Evolutionary conservation across 2,797 vertebrate species (phyloP), one percentile per base, ranked within the genome.

Genomic region (Podarcis lilfordi): DNA sequence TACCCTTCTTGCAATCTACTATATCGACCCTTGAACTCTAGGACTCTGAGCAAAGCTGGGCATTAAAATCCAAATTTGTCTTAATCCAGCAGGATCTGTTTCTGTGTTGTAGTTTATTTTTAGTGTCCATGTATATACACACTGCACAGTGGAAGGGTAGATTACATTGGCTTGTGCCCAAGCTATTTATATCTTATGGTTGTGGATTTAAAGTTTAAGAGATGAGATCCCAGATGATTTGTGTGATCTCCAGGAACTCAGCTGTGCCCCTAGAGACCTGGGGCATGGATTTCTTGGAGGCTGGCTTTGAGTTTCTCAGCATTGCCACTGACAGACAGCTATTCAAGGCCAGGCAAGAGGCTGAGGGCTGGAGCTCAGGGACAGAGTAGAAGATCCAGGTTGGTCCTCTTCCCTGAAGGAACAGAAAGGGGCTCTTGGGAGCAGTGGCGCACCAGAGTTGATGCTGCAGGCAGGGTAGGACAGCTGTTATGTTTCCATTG

Each of bases 61-160:
- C 94, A 95, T 96, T 95, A 95, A 92, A 92, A 93, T 95, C 95
- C 97, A 97, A 96, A 96, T 97, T 96, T 96, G 94, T 96, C 96
- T 97, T 96, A 95, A 96, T 96, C 95, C 96, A 94, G 94, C 92
- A 96, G 94, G 93, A 95, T 95, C 90, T 23, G 92, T 94, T 94
- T 94, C 88, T 37, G 0, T 84, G 90, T 92, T 94, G 87, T 93
- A 92, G 93, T 94, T 95, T 91, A 96, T 92, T 96, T 91, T 92
- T 92, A 89, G 23, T 8, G 25, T n/a, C 4, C 9, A 11, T 1
- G 27, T 13, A 72, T 3, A 71, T 55, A 19, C 76, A 27, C 85
- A 19, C 17, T 72, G 17, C 35, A 29, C 90, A 72, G 89, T 89
- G 89, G 92, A 89, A 91, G 89, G n/a, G 91, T 92, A 86, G 91